Conservation (phyloP, 2,888 invertebrate genomes). For the Melanchra persicariae region DNA sequence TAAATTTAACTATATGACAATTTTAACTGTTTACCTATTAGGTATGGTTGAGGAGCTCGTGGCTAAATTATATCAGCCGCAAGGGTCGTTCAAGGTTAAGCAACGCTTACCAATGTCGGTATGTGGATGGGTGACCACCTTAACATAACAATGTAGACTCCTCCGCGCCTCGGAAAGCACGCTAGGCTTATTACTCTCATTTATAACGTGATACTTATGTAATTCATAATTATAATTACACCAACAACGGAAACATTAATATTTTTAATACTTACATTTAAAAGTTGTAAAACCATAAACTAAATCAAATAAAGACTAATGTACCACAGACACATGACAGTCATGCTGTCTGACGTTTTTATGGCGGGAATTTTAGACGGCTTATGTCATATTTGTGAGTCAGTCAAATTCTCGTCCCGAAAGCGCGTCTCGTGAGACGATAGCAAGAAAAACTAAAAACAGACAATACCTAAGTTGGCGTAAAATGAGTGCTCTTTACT, state of each 20-base stretch:
- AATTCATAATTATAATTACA: background rate
- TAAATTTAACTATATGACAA: too few species aligned
- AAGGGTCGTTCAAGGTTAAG: too few species aligned
- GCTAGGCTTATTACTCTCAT: too few species aligned
- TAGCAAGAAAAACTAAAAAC: background rate
- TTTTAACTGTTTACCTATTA: too few species aligned
- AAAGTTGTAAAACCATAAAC: slow-evolving; percentile 21
- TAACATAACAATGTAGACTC: too few species aligned
- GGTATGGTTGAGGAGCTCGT: too few species aligned
- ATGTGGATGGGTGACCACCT: too few species aligned
- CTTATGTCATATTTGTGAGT: slow-evolving; percentile 39
- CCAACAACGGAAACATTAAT: slow-evolving; percentile 24
- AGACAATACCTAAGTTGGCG: too few species aligned
- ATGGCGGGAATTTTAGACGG: slow-evolving; percentile 42
- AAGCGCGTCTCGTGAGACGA: slow-evolving; percentile 4
- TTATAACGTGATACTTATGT: background rate
- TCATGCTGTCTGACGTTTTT: slow-evolving; percentile 34
- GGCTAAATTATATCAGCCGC: too few species aligned
- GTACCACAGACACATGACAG: slow-evolving; percentile 22
- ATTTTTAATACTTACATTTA: background rate
- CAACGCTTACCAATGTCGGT: too few species aligned
- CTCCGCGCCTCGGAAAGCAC: too few species aligned
- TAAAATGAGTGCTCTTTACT: background rate
- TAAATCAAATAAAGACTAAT: slow-evolving; percentile 20
- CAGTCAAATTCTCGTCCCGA: slow-evolving; percentile 13